Percentiles rank a stretch among this genome's conserved stretches.
phyloP scores from a whole-genome alignment of 2,797 vertebrate species.

The Hydrolagus colliei region DNA sequence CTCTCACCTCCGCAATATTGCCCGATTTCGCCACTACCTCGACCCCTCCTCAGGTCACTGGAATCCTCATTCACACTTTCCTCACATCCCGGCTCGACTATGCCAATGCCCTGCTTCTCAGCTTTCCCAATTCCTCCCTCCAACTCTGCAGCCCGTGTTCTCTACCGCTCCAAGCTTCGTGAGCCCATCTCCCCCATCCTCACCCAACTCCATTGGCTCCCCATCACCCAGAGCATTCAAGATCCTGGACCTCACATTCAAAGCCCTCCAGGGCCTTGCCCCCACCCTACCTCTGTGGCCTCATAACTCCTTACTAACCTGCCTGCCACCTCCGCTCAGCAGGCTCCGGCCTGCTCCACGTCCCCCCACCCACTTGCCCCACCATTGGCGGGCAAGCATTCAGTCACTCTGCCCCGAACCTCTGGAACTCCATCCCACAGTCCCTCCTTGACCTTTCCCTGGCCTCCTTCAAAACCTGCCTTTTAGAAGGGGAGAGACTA shows the following conservation, averaged over 20 bases:
- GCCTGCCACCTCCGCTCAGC: background rate
- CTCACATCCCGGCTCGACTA: background rate
- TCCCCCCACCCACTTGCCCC: background rate
- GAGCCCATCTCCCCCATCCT: background rate
- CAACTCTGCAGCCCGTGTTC: background rate
- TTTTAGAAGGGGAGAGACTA: too few relatives aligned
- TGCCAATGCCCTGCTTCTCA: background rate
- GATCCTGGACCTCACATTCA: background rate
- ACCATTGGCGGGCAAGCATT: background rate
- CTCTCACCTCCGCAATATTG: too few relatives aligned
- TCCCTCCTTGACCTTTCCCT: background rate
- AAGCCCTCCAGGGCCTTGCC: background rate
- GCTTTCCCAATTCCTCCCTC: background rate
- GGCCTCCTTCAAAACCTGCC: background rate
- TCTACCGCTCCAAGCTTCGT: background rate
- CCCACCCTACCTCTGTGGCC: background rate
- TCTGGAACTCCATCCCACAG: background rate
- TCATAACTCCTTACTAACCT: background rate
- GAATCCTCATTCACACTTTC: background rate
- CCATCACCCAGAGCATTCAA: background rate
- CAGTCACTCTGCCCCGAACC: too few relatives aligned
- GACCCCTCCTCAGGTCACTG: too few relatives aligned
- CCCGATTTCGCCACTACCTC: too few relatives aligned
- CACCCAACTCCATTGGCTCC: background rate
- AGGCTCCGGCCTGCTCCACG: background rate